A percentile compares a stretch with the other conserved stretches of the same genome.
Evolutionary conservation across 2,888 invertebrate species (phyloP).

Genomic region (Ligdia adustata): DNA sequence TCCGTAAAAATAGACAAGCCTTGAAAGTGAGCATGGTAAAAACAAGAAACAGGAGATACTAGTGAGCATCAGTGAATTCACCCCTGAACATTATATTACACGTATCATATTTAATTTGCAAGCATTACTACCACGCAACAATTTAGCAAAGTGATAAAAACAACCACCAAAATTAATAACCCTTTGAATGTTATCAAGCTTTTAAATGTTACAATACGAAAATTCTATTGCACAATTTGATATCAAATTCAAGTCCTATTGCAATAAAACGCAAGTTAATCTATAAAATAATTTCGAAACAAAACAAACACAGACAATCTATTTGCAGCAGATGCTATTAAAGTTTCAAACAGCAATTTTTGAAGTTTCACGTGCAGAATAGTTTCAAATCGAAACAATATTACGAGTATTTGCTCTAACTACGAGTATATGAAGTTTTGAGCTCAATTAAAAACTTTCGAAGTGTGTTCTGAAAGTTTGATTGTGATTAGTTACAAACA

Average conservation of each 20-base stretch:
- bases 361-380: slow-evolving; percentile 10
- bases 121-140: no score
- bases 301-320: slow-evolving; percentile 1
- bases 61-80: no score
- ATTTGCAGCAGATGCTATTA: slow-evolving; percentile 19
- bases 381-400: slow-evolving; percentile 17
- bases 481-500: slow-evolving; percentile 2
- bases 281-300: neutral
- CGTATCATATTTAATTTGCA: no score
- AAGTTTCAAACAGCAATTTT: slow-evolving; percentile 16
- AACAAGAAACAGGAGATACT: no score
- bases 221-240: no score
- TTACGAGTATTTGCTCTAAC: slow-evolving; percentile 18
- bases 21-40: no score
- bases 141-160: no score
- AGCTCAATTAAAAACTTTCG: slow-evolving; percentile 7
- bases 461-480: slow-evolving; percentile 6
- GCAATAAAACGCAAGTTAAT: neutral
- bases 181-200: no score
- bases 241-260: neutral
- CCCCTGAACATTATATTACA: no score
- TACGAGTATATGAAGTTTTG: slow-evolving; percentile 16
- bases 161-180: no score
- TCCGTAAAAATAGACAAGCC: no score
- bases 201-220: no score